These are phyloP conservation scores for Paratilapia polleni DNA, from an alignment of 2,113 vertebrate species.

Conservation along the genomic window DNA sequence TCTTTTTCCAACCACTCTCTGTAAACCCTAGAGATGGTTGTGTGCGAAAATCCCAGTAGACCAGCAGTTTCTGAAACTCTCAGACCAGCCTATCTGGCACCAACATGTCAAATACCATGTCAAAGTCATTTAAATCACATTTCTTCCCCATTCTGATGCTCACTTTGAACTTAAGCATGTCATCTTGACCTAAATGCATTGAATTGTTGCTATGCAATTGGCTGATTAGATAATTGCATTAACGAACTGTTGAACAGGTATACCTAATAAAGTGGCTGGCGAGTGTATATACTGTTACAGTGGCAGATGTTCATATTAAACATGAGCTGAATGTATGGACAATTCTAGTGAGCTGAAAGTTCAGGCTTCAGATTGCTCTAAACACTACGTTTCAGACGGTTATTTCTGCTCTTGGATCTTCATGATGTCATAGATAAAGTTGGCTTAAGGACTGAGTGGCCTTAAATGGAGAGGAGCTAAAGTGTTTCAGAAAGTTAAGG, in stretches of 20 bases:
- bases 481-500: not conserved
- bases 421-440: not conserved
- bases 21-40: too few species aligned
- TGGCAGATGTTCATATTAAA: not conserved
- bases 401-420: not conserved
- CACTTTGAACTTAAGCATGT: not conserved
- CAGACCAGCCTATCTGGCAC: not conserved
- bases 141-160: not conserved
- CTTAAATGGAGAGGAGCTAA: not conserved
- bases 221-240: not conserved
- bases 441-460: not conserved
- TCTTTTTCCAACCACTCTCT: too few species aligned
- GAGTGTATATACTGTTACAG: not conserved
- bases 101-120: not conserved
- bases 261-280: not conserved
- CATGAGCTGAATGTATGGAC: not conserved
- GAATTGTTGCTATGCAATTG: accelerated
- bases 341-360: not conserved
- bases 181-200: not conserved
- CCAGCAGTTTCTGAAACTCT: too few species aligned
- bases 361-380: not conserved
- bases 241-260: not conserved
- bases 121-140: not conserved
- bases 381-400: not conserved
- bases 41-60: too few species aligned